Base-by-base conservation (phyloP, 2,888 invertebrate species). In the Lacanobia wlatinum region DNA sequence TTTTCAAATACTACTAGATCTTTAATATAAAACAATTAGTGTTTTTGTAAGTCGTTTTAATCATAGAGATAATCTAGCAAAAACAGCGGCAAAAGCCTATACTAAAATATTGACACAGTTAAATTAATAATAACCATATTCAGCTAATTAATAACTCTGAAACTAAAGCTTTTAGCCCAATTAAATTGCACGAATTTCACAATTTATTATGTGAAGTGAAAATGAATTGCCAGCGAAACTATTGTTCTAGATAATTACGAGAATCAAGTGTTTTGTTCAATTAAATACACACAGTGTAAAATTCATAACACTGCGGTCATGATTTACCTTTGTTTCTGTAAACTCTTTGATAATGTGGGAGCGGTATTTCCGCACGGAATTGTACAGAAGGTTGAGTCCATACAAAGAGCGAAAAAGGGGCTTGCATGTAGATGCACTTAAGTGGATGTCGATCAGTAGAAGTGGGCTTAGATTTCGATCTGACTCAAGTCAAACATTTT, bases 221-320 rank as follows among this genome's bases (percentile, higher is more conserved):
- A 87, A 83, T 84, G 46, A 83, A 80, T 83, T 78, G 82, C 64
- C 68, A 80, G 68, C 66, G 68, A 53, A 60, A 78, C 84, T 61
- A 88, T 90, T 89, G 89, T 89, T 84, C 59, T 43, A 60, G 16
- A 81, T 82, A 89, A 87, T 86, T 80, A 71, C 76, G 87, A 71
- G 84, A 86, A 80, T 83, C 70, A 69, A 77, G 69, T 80, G 73
- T 80, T 85, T 85, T 83, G 73, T 74, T 77, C 21, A 61, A 73
- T 72, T 77, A 69, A 74, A 73, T 79, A 65, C 62, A 69, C 53
- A 67, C 14, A 12, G 38, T 50, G 52, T 55, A 43, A 23, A 78
- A 73, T 78, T 76, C 62, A 84, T 69, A 77, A 64, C 28, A 61
- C 16, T 56, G 61, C 28, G 60, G 52, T 46, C 52, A 73, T 73